A percentile compares a stretch with the other conserved stretches of the same genome.
These are phyloP conservation scores for Ailurus styani DNA, from an alignment of 2,113 vertebrate species.

Conservation along the genomic window DNA sequence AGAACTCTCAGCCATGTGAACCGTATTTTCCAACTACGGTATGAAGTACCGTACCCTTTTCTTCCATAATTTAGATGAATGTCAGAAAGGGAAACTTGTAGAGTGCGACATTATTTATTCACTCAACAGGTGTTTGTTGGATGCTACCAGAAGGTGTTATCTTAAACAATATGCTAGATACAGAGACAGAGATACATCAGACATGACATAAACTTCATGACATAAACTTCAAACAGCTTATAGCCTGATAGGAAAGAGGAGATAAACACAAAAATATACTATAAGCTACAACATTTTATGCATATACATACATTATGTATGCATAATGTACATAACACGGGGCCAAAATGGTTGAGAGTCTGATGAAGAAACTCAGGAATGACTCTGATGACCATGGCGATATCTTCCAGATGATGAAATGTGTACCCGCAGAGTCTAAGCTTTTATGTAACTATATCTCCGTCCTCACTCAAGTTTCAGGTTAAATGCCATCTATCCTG, in stretches of 20 bases:
- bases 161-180: background rate
- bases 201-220: too few relatives aligned
- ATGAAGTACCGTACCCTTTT: background rate
- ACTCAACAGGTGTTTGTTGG: background rate
- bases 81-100: background rate
- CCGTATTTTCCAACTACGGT: background rate
- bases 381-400: background rate
- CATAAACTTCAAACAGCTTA: background rate
- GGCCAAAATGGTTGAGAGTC: background rate
- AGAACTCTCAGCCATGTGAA: background rate
- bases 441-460: background rate
- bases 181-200: background rate
- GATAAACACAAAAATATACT: background rate
- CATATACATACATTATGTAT: background rate
- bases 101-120: background rate
- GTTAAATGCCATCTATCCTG: background rate
- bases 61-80: background rate
- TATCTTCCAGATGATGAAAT: background rate
- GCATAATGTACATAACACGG: background rate
- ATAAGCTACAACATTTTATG: background rate
- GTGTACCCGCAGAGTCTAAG: background rate
- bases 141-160: background rate
- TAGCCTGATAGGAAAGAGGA: background rate
- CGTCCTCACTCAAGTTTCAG: background rate
- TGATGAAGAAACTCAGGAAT: background rate